Evolutionary conservation across 2,888 invertebrate genomes (phyloP).

Genomic region (Callyntrura guangdongensis): DNA sequence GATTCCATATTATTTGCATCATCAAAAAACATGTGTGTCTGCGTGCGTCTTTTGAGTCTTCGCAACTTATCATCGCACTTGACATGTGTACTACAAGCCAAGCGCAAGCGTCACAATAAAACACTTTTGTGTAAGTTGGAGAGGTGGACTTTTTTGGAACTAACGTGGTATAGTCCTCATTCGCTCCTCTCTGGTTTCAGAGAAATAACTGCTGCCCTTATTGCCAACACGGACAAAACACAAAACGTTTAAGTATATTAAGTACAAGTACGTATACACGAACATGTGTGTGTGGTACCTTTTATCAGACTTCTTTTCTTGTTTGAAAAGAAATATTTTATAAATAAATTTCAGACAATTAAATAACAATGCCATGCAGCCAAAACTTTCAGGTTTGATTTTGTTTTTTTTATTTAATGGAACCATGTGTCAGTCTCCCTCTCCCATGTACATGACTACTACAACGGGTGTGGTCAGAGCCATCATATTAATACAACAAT

Average conservation of each 20-base stretch:
- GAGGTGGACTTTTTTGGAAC: conserved; percentile 50
- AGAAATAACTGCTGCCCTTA: background rate
- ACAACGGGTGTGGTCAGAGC: conserved; percentile 56
- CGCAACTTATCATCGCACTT: background rate
- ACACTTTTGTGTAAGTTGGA: conserved; percentile 32
- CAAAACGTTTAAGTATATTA: too few relatives aligned
- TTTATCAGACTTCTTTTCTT: background rate
- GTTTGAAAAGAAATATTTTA: too few relatives aligned
- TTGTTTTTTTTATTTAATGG: too few relatives aligned
- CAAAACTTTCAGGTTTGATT: too few relatives aligned
- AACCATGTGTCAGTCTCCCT: background rate
- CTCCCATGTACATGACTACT: conserved; percentile 47
- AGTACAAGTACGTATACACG: background rate
- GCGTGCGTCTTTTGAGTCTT: conserved; percentile 31
- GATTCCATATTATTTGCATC: conserved; percentile 9
- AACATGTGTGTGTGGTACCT: background rate
- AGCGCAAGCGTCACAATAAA: conserved; percentile 60
- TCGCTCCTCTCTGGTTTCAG: background rate
- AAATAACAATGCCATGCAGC: too few relatives aligned
- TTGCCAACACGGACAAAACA: too few relatives aligned
- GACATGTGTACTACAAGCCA: conserved; percentile 54
- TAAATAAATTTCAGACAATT: too few relatives aligned
- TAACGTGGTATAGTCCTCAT: background rate
- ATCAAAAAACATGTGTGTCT: conserved; percentile 27
- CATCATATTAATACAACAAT: conserved; percentile 26